Evolutionary conservation across 92 coral and sea anemone species (phyloP).

Genomic region (Porites lobata): DNA sequence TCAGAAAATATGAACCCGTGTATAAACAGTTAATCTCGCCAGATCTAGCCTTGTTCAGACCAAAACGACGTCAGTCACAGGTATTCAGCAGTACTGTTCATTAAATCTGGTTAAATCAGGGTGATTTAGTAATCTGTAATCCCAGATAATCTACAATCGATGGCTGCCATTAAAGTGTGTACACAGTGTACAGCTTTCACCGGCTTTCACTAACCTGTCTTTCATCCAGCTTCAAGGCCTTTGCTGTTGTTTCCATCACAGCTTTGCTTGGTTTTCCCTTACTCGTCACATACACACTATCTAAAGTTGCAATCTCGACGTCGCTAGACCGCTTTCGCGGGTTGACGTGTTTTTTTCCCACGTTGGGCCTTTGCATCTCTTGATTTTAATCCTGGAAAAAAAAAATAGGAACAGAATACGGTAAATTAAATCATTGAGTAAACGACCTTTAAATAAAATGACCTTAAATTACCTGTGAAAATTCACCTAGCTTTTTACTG

Average conservation of each 20-base stretch:
- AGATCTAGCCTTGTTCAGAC: constrained; percentile 24
- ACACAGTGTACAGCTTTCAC: constrained; percentile 29
- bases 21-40: constrained; percentile 10
- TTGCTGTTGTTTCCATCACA: constrained; percentile 2
- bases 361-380: background rate
- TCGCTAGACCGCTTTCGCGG: constrained; percentile 21
- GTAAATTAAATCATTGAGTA: constrained; percentile 17
- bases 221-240: background rate
- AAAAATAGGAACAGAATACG: constrained; percentile 9
- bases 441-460: constrained; percentile 26
- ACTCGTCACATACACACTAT: background rate
- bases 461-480: constrained; percentile 1
- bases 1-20: constrained; percentile 12
- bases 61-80: constrained; percentile 8
- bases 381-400: background rate
- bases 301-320: background rate
- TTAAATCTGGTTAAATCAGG: background rate
- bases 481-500: constrained; percentile 3
- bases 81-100: background rate
- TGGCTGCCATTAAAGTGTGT: constrained; percentile 14
- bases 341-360: constrained; percentile 1
- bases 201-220: constrained; percentile 16
- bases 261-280: constrained; percentile 24
- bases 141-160: constrained; percentile 13
- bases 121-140: constrained; percentile 14